Evolutionary conservation across 2,113 vertebrate genomes (phyloP), one percentile per base, ranked within the genome.

Genomic region (Protobothrops mucrosquamatus): DNA sequence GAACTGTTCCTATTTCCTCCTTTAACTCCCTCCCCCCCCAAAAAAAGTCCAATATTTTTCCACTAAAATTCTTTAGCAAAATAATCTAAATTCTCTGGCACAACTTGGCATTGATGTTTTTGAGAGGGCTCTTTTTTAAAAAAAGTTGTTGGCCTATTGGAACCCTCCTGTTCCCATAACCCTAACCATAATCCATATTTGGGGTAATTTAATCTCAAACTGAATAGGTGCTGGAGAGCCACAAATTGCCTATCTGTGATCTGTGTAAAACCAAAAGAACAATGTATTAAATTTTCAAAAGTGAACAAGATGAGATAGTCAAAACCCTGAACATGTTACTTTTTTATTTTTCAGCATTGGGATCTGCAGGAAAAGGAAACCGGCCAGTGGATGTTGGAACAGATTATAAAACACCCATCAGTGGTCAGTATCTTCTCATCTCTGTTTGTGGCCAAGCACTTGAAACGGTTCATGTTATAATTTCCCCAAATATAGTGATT

Each of bases 351-450:
- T 87, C 97, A 99, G 99, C 99, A 46, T 98, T 98, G 46, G 98
- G 98, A 55, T 97, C 98, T 39, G 95, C 98, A 7, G 97, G 98
- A 85, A 99, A 99, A 86, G 99, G 99, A 92, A 97, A 97, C 88
- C 97, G 97, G 52, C 94, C 95, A 0, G 2, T 97, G 92, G 96
- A 98, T 91, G 56, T 95, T 0, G 98, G 98, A 92, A 94, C 97
- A 0, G 98, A 98, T 95, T 97, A 98, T 95, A 98, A 98, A 91
- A 96, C 97, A 18, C 95, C 98, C 0, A 96, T 98, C 22, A 97
- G 98, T 81, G 99, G 99, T 99, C 99, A 98, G 96, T 52, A 46
- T 93, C 46, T 2, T 55, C 29, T 86, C 85, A 89, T 9, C 46
- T 87, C n/a, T 1, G 0, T 24, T 56, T 1, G 22, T 3, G 22